Evolutionary conservation across 2,113 vertebrate genomes (phyloP).

Genomic region (Misgurnus anguillicaudatus): DNA sequence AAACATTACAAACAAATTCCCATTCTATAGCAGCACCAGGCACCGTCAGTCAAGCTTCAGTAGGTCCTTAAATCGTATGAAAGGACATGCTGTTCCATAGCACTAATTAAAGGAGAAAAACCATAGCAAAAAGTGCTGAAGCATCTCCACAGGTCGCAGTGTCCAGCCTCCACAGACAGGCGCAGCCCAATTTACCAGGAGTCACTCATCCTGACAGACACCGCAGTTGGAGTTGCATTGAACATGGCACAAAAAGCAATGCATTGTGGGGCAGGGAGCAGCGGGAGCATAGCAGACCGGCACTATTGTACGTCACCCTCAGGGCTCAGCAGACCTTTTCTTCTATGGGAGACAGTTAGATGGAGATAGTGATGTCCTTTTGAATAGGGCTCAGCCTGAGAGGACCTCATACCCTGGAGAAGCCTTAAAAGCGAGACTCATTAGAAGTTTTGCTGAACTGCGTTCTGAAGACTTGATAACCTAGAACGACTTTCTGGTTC

Average conservation of each 20-base stretch:
- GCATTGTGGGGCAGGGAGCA: slow-evolving; percentile 20
- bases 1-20: background rate
- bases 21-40: background rate
- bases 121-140: slow-evolving; percentile 60
- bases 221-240: slow-evolving; percentile 5
- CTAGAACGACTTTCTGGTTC: background rate
- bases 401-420: background rate
- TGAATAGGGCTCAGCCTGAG: background rate
- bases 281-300: slow-evolving; percentile 4
- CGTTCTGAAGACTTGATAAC: background rate
- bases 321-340: slow-evolving; percentile 11
- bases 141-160: background rate
- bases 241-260: slow-evolving; percentile 21
- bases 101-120: slow-evolving; percentile 55
- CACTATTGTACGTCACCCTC: slow-evolving; percentile 5
- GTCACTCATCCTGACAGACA: slow-evolving; percentile 55
- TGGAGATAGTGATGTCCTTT: slow-evolving; percentile 8
- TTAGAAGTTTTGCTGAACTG: slow-evolving; percentile 9
- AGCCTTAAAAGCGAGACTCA: background rate
- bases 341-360: background rate
- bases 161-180: background rate
- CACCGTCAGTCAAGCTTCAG: slow-evolving; percentile 23
- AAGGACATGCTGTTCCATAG: slow-evolving; percentile 24
- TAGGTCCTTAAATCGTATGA: background rate
- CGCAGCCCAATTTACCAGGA: slow-evolving; percentile 61